phyloP scores from a whole-genome alignment of 1,140 invertebrate genomes.

The Drosophila kepulauana region DNA sequence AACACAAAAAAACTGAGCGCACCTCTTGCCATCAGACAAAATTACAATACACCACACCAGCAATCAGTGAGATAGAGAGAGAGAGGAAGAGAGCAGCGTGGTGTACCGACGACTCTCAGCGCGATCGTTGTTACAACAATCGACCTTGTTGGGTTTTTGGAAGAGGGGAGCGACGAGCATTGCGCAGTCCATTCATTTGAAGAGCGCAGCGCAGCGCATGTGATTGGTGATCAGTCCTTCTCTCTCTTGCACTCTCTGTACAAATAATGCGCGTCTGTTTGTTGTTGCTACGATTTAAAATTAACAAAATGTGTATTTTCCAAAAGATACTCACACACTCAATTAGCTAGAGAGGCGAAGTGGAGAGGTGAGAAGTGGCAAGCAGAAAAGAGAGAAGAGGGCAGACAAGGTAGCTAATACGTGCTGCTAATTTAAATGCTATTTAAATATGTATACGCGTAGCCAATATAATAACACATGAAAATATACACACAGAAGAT shows the following conservation, averaged over 20 bases:
- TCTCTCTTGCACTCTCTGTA: conserved; percentile 24
- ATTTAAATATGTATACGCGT: conserved; percentile 42
- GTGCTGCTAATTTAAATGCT: conserved; percentile 65
- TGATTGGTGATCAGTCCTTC: conserved; percentile 21
- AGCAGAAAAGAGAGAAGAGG: not conserved
- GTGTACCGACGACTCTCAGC: conserved; percentile 5
- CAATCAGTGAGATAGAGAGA: conserved; percentile 18
- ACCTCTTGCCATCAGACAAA: conserved; percentile 51
- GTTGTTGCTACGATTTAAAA: conserved; percentile 19
- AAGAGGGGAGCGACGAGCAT: conserved; percentile 27
- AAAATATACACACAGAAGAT: conserved; percentile 76
- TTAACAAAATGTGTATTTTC: conserved; percentile 46
- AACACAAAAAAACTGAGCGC: conserved; percentile 43
- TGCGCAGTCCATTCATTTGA: conserved; percentile 48
- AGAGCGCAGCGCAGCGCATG: conserved; percentile 22
- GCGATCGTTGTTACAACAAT: conserved; percentile 49
- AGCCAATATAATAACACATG: conserved; percentile 48
- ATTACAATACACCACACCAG: conserved; percentile 40
- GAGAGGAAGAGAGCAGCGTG: conserved; percentile 20
- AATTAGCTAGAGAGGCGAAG: conserved; percentile 29
- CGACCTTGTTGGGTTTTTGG: conserved; percentile 49
- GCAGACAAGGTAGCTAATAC: conserved; percentile 26
- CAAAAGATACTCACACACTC: conserved; percentile 39
- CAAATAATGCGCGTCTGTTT: conserved; percentile 7
- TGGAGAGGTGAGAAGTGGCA: not conserved